Conservation (phyloP, 2,888 invertebrate genomes). For the Dyspetes luteomarginatus region DNA sequence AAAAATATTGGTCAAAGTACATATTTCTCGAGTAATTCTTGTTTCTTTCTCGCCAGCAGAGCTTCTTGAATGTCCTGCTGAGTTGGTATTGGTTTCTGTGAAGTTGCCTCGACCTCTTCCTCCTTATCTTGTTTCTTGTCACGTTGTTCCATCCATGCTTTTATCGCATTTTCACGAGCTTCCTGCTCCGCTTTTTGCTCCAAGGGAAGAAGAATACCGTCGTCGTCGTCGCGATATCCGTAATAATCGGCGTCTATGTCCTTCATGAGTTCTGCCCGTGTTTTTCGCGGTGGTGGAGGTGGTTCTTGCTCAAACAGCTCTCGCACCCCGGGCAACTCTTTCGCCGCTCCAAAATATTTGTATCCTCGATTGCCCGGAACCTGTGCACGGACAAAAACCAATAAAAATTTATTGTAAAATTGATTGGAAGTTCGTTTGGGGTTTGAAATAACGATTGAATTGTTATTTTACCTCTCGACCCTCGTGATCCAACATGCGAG, state of each 20-base stretch:
- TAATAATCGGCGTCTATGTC: slow-evolving; percentile 99
- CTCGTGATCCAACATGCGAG: slow-evolving; percentile 96
- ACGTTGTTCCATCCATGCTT: slow-evolving; percentile 89
- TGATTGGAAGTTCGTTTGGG: not conserved
- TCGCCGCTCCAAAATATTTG: slow-evolving; percentile 99
- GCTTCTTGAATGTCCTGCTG: slow-evolving; percentile 98
- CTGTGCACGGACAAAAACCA: no score
- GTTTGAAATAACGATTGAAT: not conserved
- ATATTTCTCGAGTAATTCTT: slow-evolving; percentile 94
- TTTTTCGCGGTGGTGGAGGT: slow-evolving; percentile 94
- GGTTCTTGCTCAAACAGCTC: slow-evolving; percentile 99
- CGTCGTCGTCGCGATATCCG: slow-evolving; percentile 99
- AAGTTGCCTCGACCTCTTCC: slow-evolving; percentile 86
- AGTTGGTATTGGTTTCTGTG: slow-evolving; percentile 96
- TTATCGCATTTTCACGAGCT: slow-evolving; percentile 86
- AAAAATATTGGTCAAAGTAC: slow-evolving; percentile 78
- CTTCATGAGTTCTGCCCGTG: slow-evolving; percentile 98
- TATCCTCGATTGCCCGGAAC: slow-evolving; percentile 99
- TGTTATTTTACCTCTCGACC: slow-evolving; percentile 89
- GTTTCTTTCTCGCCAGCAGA: slow-evolving; percentile 94
- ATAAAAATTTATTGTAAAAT: not conserved
- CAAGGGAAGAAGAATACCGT: slow-evolving; percentile 95
- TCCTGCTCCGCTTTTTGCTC: slow-evolving; percentile 92
- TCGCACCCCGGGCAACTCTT: slow-evolving; percentile 98
- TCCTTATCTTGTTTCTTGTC: slow-evolving; percentile 84